A percentile compares a stretch with the other conserved stretches of the same genome.
Evolutionary conservation across 2,888 invertebrate species (phyloP).

Genomic region (Andricus curvator): DNA sequence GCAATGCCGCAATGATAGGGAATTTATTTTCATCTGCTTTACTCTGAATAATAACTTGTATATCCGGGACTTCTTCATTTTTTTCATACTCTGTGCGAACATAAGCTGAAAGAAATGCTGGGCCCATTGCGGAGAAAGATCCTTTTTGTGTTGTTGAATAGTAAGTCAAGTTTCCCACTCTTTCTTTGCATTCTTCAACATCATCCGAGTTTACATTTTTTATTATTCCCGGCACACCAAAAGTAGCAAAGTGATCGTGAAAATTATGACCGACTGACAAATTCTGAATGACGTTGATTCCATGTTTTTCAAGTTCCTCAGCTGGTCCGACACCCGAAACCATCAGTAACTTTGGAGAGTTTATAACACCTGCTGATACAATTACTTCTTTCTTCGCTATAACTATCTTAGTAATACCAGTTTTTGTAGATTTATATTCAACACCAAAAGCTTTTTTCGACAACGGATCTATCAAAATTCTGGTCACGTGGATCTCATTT

Average conservation of each 20-base stretch:
- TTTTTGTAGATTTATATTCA: slow-evolving; percentile 65
- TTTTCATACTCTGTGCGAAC: slow-evolving; percentile 81
- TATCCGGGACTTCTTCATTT: slow-evolving; percentile 80
- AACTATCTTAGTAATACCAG: slow-evolving; percentile 69
- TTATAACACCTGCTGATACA: slow-evolving; percentile 79
- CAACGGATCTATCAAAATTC: slow-evolving; percentile 78
- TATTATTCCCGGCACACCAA: too few relatives aligned
- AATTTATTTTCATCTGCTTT: slow-evolving; percentile 74
- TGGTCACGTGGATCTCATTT: slow-evolving; percentile 79
- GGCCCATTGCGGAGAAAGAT: slow-evolving; percentile 77
- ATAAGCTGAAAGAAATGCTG: slow-evolving; percentile 82
- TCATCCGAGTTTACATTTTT: neutral
- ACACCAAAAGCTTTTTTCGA: slow-evolving; percentile 75
- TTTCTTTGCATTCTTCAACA: slow-evolving; percentile 34
- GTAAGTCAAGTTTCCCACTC: slow-evolving; percentile 74
- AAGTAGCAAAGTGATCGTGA: slow-evolving; percentile 78
- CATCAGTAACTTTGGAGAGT: slow-evolving; percentile 80
- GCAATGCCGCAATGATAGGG: slow-evolving; percentile 27
- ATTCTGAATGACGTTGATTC: slow-evolving; percentile 75
- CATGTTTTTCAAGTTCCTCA: slow-evolving; percentile 71
- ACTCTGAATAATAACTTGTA: slow-evolving; percentile 78
- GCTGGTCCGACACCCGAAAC: slow-evolving; percentile 80
- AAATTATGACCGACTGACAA: slow-evolving; percentile 79
- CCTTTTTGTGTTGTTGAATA: slow-evolving; percentile 80
- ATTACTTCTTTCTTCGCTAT: slow-evolving; percentile 78